Percentiles rank a stretch among this genome's conserved stretches.
These are phyloP conservation scores for Talpa occidentalis DNA, from an alignment of 2,113 vertebrate genomes.

Conservation along the genomic window DNA sequence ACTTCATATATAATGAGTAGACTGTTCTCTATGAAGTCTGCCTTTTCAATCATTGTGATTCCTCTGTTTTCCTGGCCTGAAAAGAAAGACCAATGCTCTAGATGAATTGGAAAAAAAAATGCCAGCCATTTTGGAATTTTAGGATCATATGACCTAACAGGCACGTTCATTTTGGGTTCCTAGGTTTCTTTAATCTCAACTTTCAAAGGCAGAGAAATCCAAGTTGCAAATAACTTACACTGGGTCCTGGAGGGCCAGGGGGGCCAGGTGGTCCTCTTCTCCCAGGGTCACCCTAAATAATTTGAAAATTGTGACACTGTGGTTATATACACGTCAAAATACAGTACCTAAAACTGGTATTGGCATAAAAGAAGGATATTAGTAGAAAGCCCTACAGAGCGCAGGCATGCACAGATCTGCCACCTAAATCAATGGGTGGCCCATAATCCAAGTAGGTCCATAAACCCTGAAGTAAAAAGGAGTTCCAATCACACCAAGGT, in stretches of 20 bases:
- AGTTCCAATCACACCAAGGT: background rate
- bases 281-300: constrained; percentile 92
- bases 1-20: background rate
- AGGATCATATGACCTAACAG: background rate
- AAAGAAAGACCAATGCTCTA: background rate
- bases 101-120: background rate
- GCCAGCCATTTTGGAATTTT: background rate
- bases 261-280: constrained; percentile 94
- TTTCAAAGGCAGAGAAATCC: background rate
- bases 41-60: constrained; percentile 17
- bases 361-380: constrained; percentile 1
- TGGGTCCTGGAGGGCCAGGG: constrained; percentile 91
- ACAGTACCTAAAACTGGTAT: background rate
- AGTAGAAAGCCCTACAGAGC: constrained; percentile 8
- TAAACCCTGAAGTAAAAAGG: constrained; percentile 42
- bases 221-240: constrained; percentile 87
- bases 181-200: background rate
- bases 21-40: background rate
- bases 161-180: constrained; percentile 9
- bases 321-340: constrained; percentile 50
- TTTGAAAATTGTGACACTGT: constrained; percentile 59
- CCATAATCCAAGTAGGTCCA: constrained; percentile 38
- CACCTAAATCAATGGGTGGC: constrained; percentile 20
- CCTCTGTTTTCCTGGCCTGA: background rate
- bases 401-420: constrained; percentile 10